phyloP scores from a whole-genome alignment of 2,113 vertebrate species.

The Psilopogon haemacephalus region DNA sequence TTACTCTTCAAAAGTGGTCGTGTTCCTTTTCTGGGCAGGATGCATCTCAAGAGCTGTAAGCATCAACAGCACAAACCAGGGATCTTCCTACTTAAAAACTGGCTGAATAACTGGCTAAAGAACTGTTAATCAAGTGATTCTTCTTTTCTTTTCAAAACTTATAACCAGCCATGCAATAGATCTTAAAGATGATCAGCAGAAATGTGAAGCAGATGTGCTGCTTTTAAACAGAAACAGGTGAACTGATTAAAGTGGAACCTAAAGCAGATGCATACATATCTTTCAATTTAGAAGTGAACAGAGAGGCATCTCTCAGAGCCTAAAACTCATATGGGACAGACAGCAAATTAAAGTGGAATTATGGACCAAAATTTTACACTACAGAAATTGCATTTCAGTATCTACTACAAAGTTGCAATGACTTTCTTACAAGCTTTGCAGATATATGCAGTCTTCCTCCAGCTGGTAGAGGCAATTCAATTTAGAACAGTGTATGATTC shows the following conservation, averaged over 20 bases:
- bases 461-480: conserved; percentile 9
- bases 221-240: conserved; percentile 70
- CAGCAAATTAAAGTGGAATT: conserved; percentile 42
- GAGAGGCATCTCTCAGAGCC: conserved; percentile 5
- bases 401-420: neutral
- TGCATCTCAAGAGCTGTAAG: neutral
- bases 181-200: conserved; percentile 55
- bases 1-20: neutral
- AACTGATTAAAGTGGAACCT: conserved; percentile 59
- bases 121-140: conserved; percentile 40
- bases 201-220: conserved; percentile 59
- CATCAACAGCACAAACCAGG: neutral
- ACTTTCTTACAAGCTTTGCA: conserved; percentile 14
- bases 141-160: conserved; percentile 31
- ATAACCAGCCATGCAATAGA: conserved; percentile 44
- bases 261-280: conserved; percentile 63
- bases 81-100: neutral
- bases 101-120: neutral
- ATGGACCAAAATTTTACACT: conserved; percentile 14
- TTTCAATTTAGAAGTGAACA: conserved; percentile 41
- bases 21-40: neutral
- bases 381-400: conserved; percentile 17
- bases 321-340: neutral
- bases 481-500: neutral
- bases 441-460: neutral